These are phyloP conservation scores for Andrena bucephala DNA, from an alignment of 2,888 invertebrate species.

Conservation along the genomic window DNA sequence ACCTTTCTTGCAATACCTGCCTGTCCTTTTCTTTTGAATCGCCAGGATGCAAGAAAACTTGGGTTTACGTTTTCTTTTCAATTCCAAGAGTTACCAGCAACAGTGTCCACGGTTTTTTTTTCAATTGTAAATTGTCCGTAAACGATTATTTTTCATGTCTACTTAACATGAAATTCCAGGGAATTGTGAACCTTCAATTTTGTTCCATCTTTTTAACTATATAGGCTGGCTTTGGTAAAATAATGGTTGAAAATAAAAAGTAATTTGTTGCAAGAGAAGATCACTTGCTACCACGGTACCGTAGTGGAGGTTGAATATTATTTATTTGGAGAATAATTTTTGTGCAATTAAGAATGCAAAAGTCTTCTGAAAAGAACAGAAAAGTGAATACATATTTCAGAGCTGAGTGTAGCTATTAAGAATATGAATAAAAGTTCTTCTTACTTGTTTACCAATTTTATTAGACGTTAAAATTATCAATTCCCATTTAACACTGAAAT, in stretches of 20 bases:
- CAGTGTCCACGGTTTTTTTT: neutral
- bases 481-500: too few relatives aligned
- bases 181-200: too few relatives aligned
- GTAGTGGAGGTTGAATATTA: neutral
- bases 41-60: neutral
- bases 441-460: slow-evolving; percentile 1
- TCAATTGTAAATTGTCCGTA: neutral
- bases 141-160: neutral
- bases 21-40: neutral
- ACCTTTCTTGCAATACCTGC: neutral
- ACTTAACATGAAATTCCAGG: too few relatives aligned
- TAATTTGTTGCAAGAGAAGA: neutral
- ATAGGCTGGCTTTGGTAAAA: neutral
- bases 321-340: neutral
- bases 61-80: neutral
- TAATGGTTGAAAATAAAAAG: neutral
- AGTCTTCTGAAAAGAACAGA: neutral
- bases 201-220: neutral
- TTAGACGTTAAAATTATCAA: neutral
- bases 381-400: neutral
- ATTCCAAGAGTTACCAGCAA: neutral
- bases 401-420: neutral
- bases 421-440: neutral
- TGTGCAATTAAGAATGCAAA: neutral
- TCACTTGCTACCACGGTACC: neutral